Evolutionary conservation across 2,888 invertebrate species (phyloP).

Genomic region (Mactromeris polynyma): DNA sequence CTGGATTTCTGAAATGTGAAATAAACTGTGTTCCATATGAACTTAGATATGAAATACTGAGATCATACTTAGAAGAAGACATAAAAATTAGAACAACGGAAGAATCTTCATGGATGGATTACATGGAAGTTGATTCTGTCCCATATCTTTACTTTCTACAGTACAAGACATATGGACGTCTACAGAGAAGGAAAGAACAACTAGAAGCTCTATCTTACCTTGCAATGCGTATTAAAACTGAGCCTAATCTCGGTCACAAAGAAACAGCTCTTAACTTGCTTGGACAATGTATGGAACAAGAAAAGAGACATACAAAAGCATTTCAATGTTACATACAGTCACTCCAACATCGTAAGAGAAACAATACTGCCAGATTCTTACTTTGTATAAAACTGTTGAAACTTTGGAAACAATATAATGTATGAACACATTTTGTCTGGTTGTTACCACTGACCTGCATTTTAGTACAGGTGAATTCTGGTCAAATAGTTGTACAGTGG

Average conservation of each 20-base stretch:
- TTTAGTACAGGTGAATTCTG: too few species aligned
- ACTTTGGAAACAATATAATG: background rate
- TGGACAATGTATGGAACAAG: constrained; percentile 23
- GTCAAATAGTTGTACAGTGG: too few species aligned
- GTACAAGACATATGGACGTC: background rate
- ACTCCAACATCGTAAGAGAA: background rate
- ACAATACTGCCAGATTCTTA: constrained; percentile 8
- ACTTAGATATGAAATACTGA: background rate
- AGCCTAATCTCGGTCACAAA: background rate
- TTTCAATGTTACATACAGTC: background rate
- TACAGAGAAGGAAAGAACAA: background rate
- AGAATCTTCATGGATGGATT: background rate
- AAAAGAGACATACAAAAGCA: background rate
- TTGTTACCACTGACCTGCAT: too few species aligned
- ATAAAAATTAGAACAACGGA: background rate
- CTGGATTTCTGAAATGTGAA: background rate
- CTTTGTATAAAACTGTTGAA: background rate
- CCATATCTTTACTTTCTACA: constrained; percentile 6
- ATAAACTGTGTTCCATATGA: background rate
- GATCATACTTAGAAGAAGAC: background rate
- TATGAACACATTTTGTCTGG: too few species aligned
- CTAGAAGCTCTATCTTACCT: background rate
- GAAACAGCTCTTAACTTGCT: constrained; percentile 11
- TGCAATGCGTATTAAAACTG: background rate
- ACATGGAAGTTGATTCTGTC: background rate